A percentile compares a stretch with the other conserved stretches of the same genome.
Evolutionary conservation across 2,888 invertebrate species (phyloP).

Genomic region (Scelioninae gen. 2): DNA sequence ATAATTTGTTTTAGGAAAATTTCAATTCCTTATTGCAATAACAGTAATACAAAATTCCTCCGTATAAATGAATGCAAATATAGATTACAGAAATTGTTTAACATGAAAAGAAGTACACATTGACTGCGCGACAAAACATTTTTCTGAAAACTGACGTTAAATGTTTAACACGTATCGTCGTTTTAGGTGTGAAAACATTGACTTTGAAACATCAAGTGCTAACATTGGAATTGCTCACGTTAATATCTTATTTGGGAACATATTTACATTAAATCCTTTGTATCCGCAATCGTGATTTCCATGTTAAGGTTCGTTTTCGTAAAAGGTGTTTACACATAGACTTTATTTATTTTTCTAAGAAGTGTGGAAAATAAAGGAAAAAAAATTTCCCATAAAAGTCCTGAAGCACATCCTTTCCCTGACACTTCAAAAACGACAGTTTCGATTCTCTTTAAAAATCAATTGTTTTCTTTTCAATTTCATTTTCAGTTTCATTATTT

Average conservation of each 20-base stretch:
- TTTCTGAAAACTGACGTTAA: conserved; percentile 24
- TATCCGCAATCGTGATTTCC: neutral
- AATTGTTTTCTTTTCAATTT: no score
- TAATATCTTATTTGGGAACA: conserved; percentile 31
- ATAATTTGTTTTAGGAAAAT: neutral
- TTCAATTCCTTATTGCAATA: neutral
- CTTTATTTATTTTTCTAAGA: no score
- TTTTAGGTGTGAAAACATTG: conserved; percentile 37
- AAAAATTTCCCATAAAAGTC: no score
- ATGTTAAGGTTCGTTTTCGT: no score
- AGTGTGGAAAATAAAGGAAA: no score
- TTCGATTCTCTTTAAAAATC: no score
- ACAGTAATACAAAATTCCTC: no score
- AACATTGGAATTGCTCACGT: conserved; percentile 24
- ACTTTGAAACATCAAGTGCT: conserved; percentile 28
- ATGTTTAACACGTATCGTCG: conserved; percentile 28
- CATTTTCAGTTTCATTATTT: no score
- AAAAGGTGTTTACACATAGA: no score
- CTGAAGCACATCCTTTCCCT: no score
- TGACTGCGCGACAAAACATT: conserved; percentile 18
- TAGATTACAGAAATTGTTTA: conserved; percentile 22
- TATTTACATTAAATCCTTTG: conserved; percentile 17
- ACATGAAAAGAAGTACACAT: conserved; percentile 28
- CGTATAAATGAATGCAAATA: neutral
- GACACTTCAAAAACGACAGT: no score